Evolutionary conservation across 53 echinoderm and acorn worm species (phyloP).

Genomic region (Apostichopus leukothele): DNA sequence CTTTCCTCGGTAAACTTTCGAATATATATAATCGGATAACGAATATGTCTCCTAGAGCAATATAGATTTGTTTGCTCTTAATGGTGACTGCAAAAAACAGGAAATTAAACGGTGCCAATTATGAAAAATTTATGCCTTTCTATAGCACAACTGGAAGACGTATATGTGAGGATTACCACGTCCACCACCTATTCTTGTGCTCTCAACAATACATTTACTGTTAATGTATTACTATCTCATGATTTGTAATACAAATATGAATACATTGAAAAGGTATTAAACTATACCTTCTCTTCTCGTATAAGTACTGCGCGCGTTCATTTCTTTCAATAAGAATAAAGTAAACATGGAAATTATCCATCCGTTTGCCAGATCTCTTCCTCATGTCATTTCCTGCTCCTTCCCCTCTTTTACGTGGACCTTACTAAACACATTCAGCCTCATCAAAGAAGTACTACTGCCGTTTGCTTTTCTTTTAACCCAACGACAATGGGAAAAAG

Average conservation of each 20-base stretch:
- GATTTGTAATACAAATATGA: not conserved
- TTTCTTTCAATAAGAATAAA: too few species aligned
- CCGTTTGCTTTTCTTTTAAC: too few species aligned
- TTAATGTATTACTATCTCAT: not conserved
- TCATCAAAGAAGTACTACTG: too few species aligned
- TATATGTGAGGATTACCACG: not conserved
- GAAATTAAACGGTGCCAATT: not conserved
- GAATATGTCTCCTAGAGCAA: too few species aligned
- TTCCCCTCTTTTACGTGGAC: not conserved
- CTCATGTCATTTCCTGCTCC: not conserved
- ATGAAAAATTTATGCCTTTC: not conserved
- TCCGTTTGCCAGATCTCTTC: not conserved
- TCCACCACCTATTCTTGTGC: not conserved
- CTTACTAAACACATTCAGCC: not conserved
- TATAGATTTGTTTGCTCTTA: too few species aligned
- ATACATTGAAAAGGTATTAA: not conserved
- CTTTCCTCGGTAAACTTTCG: too few species aligned
- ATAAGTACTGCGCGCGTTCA: too few species aligned
- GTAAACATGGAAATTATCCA: too few species aligned
- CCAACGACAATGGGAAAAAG: too few species aligned
- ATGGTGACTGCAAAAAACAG: not conserved
- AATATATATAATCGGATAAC: too few species aligned
- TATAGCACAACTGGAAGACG: not conserved
- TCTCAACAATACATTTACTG: not conserved
- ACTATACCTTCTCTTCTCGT: too few species aligned